Conservation (phyloP, 2,113 vertebrate species). For the Nothoprocta pentlandii region DNA sequence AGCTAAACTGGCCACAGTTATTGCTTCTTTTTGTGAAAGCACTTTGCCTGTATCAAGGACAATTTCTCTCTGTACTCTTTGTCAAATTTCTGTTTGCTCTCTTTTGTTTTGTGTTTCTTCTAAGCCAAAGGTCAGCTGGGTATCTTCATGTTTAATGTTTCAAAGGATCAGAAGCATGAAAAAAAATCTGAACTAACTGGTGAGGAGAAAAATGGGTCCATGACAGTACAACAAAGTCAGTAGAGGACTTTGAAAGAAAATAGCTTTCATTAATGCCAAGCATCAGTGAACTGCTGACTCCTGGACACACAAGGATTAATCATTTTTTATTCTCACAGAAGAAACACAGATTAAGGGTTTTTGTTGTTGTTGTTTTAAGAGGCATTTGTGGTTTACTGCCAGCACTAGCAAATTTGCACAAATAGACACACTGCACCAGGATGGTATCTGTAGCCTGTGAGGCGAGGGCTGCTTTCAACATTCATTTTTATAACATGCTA, state of each 20-base stretch:
- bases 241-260: background rate
- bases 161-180: background rate
- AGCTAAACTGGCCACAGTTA: background rate
- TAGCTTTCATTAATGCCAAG: background rate
- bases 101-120: background rate
- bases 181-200: background rate
- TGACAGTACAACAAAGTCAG: background rate
- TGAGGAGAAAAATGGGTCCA: background rate
- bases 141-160: background rate
- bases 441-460: background rate
- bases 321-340: constrained; percentile 11
- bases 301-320: background rate
- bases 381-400: background rate
- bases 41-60: background rate
- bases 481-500: background rate
- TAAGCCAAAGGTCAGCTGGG: background rate
- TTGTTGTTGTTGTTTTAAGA: background rate
- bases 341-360: background rate
- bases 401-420: background rate
- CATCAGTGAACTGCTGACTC: background rate
- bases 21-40: background rate
- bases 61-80: background rate
- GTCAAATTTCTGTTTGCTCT: background rate
- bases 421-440: background rate
- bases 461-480: background rate